phyloP scores from a whole-genome alignment of 2,797 vertebrate genomes.

The Sphenodon punctatus region DNA sequence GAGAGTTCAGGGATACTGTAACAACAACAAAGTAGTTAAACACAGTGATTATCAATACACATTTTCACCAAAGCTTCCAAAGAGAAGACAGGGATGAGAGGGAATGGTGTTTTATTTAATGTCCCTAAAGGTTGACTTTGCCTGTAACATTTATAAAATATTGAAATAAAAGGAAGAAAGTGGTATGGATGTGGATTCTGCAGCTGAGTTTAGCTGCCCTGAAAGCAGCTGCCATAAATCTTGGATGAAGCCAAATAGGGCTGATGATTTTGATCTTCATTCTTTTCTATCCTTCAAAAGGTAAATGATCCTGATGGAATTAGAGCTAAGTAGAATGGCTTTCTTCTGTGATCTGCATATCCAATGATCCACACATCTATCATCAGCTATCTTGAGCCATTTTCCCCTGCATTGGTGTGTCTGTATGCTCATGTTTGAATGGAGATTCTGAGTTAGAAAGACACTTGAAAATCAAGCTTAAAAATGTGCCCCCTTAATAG shows the following conservation, averaged over 20 bases:
- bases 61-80: slow-evolving; percentile 39
- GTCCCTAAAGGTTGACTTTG: slow-evolving; percentile 61
- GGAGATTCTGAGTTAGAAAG: not conserved
- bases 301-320: slow-evolving; percentile 70
- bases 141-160: slow-evolving; percentile 72
- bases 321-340: slow-evolving; percentile 58
- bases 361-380: slow-evolving; percentile 23
- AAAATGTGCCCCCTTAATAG: too few relatives aligned
- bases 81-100: not conserved
- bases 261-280: slow-evolving; percentile 72
- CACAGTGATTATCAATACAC: slow-evolving; percentile 40
- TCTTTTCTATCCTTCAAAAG: slow-evolving; percentile 69
- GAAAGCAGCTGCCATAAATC: slow-evolving; percentile 72
- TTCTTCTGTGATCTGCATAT: slow-evolving; percentile 65
- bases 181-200: slow-evolving; percentile 57
- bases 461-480: not conserved
- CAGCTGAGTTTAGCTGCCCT: slow-evolving; percentile 64
- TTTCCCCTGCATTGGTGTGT: not conserved
- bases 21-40: slow-evolving; percentile 45
- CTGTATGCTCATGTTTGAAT: not conserved
- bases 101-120: slow-evolving; percentile 60
- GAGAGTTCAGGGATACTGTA: not conserved
- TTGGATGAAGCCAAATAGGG: slow-evolving; percentile 74
- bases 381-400: slow-evolving; percentile 6
- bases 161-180: slow-evolving; percentile 63